phyloP scores from a whole-genome alignment of 2,113 vertebrate genomes.

The Gobius niger region DNA sequence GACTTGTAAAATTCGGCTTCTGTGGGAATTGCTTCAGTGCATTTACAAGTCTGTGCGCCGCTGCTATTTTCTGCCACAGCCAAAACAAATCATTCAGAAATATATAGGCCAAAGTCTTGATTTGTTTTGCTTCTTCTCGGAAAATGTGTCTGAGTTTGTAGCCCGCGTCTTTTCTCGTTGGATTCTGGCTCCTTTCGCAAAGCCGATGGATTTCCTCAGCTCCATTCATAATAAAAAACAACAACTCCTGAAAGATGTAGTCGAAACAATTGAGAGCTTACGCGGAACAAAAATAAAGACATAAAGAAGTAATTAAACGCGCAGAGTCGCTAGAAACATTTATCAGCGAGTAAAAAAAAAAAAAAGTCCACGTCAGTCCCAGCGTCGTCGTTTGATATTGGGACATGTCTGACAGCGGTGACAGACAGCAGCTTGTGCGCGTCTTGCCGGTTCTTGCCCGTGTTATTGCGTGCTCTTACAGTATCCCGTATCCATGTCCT shows the following conservation, averaged over 20 bases:
- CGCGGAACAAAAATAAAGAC: no score
- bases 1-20: conserved; percentile 60
- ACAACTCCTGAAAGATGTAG: conserved; percentile 70
- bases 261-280: conserved; percentile 35
- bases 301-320: no score
- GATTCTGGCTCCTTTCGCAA: conserved; percentile 36
- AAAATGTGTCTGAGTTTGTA: conserved; percentile 38
- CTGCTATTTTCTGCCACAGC: conserved; percentile 52
- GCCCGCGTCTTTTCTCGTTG: conserved; percentile 36
- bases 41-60: conserved; percentile 49
- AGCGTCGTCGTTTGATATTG: conserved; percentile 41
- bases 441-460: conserved; percentile 56
- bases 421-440: conserved; percentile 62
- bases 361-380: no score
- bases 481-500: conserved; percentile 60
- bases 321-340: no score
- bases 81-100: conserved; percentile 59
- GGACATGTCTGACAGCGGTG: conserved; percentile 63
- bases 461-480: conserved; percentile 71
- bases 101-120: conserved; percentile 65
- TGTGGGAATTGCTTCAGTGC: conserved; percentile 53
- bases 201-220: conserved; percentile 59
- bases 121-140: conserved; percentile 52
- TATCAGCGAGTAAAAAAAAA: no score
- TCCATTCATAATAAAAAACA: conserved; percentile 71